Base-by-base conservation (phyloP, 2,888 invertebrate species). In the Lumbricus terrestris region DNA sequence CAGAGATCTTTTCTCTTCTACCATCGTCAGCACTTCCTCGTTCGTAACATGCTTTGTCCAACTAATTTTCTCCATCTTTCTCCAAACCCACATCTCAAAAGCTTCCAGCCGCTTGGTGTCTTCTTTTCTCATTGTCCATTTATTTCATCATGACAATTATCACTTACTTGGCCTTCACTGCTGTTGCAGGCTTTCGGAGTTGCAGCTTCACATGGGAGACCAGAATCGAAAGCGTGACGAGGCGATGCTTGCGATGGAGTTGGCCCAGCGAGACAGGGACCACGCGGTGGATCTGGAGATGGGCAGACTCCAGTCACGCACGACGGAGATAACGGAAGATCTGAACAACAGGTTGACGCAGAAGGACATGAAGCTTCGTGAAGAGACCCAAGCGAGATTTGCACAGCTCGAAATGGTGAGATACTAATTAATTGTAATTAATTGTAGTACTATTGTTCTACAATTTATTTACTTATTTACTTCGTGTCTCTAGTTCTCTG, bases 331-430 rank as follows among this genome's bases (percentile, higher is more conserved):
- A 5, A 92, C 93, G 88, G 95, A 95, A 88, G 94, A 95, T 90
- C 93, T 94, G 83, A 94, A 94, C 92, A 93, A 94, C 91, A 93
- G 93, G 89, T 91, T 94, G 15, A 91, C 94, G 23, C 92, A 93
- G 69, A 94, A 94, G 91, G 95, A 95, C 91, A 94, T 94, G 91
- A 94, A 94, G 91, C 92, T 94, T 0, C 90, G 94, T 37, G 95
- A 95, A 90, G 95, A 95, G 83, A 92, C 93, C 42, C 94, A 94
- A 91, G 93, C 93, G 33, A 94, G 93, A 92, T 93, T 92, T 91
- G 90, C 93, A 35, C 93, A 94, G 88, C 91, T 95, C 16, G 95
- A 95, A 92, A 93, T 93, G 93, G 94, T 94, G 89, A 90, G 92
- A 47, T 33, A n/a, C 69, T n/a, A n/a, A n/a, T n/a, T n/a, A n/a